These are phyloP conservation scores for Onychostruthus taczanowskii DNA, from an alignment of 2,113 vertebrate species.

Conservation along the genomic window DNA sequence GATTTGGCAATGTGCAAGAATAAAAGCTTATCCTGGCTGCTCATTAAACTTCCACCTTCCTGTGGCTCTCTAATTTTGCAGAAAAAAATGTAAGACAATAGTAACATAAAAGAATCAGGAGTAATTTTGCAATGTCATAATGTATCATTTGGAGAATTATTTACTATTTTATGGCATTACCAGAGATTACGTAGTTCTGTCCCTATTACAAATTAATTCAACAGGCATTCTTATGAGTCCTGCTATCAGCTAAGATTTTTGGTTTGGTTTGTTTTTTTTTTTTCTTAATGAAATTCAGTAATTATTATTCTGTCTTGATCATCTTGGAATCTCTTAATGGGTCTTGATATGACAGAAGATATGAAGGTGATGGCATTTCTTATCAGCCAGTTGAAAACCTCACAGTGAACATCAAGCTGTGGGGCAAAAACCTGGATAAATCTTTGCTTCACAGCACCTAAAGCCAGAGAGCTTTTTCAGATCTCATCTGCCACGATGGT, in stretches of 20 bases:
- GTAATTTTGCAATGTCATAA: not conserved
- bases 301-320: not conserved
- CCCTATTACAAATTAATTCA: not conserved
- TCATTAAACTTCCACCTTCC: not conserved
- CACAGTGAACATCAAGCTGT: not conserved
- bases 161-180: not conserved
- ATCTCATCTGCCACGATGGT: not conserved
- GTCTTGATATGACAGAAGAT: not conserved
- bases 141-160: not conserved
- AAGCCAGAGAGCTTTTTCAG: not conserved
- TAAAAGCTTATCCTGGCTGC: not conserved
- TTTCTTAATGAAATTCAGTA: not conserved
- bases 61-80: not conserved
- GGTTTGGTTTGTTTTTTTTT: accelerated
- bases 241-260: not conserved
- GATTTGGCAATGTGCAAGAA: not conserved
- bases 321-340: not conserved
- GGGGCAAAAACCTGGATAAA: not conserved
- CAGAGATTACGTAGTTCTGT: not conserved
- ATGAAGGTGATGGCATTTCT: not conserved
- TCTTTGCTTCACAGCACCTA: not conserved
- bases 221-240: not conserved
- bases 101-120: not conserved
- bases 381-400: not conserved
- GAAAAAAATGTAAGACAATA: not conserved